Percentiles rank a stretch among this genome's conserved stretches.
phyloP scores from a whole-genome alignment of 1,140 invertebrate genomes.

The Nomia melanderi region DNA sequence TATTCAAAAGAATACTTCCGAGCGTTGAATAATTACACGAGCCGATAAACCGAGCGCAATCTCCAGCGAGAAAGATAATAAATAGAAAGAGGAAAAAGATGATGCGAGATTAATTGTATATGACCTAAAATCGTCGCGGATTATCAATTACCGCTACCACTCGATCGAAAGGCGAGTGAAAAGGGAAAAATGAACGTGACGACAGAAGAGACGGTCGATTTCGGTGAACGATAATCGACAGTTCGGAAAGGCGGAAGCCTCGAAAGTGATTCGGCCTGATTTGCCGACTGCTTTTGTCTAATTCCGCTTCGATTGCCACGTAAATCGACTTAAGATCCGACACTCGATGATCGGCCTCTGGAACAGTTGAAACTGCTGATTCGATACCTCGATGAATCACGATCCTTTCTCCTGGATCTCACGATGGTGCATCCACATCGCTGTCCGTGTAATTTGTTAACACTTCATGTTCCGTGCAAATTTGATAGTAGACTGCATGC shows the following conservation, averaged over 20 bases:
- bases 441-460: slow-evolving; percentile 30
- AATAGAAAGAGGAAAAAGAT: background rate
- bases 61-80: too few species aligned
- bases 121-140: background rate
- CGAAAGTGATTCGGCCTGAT: slow-evolving; percentile 39
- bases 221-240: slow-evolving; percentile 30
- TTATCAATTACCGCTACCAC: background rate
- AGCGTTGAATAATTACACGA: too few species aligned
- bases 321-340: slow-evolving; percentile 56
- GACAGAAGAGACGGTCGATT: slow-evolving; percentile 19
- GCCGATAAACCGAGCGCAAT: too few species aligned
- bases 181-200: background rate
- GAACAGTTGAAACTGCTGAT: slow-evolving; percentile 17
- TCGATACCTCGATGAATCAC: slow-evolving; percentile 25
- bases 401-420: slow-evolving; percentile 18
- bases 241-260: slow-evolving; percentile 24
- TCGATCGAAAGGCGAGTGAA: background rate
- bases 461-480: too few species aligned
- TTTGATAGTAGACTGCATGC: too few species aligned
- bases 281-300: slow-evolving; percentile 45
- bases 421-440: background rate
- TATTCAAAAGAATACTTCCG: too few species aligned
- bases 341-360: slow-evolving; percentile 18
- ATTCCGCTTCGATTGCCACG: slow-evolving; percentile 53
- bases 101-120: background rate